A percentile compares a stretch with the other conserved stretches of the same genome.
Evolutionary conservation across 2,797 vertebrate genomes (phyloP).

Genomic region (Loriculus beryllinus): DNA sequence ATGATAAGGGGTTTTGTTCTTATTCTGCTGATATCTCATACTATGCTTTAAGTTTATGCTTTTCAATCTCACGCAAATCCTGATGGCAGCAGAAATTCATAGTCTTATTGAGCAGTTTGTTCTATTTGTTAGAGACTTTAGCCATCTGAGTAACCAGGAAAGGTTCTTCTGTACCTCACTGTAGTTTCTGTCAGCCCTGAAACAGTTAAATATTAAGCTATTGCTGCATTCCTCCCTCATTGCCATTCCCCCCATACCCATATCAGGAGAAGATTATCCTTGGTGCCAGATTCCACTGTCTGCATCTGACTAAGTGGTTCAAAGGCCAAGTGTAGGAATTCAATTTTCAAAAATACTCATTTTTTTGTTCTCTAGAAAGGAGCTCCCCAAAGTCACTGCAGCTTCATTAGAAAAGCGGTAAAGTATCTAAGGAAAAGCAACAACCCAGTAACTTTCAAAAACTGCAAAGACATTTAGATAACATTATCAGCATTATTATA

Average conservation of each 20-base stretch:
- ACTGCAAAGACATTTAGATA: not conserved
- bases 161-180: not conserved
- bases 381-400: not conserved
- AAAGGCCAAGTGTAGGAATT: conserved; percentile 42
- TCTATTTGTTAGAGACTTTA: not conserved
- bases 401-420: not conserved
- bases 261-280: conserved; percentile 65
- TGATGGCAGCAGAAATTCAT: not conserved
- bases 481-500: not conserved
- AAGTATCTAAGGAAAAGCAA: not conserved
- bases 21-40: not conserved
- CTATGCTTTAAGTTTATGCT: not conserved
- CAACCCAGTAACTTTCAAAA: not conserved
- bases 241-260: conserved; percentile 38
- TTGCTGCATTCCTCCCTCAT: conserved; percentile 41
- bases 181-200: not conserved
- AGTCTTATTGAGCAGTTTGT: not conserved
- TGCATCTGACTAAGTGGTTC: conserved; percentile 62
- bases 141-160: not conserved
- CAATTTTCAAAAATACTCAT: not conserved
- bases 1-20: not conserved
- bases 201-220: conserved; percentile 60
- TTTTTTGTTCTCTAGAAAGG: not conserved
- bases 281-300: conserved; percentile 60
- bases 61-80: not conserved